Percentiles rank a stretch among this genome's conserved stretches.
phyloP scores from a whole-genome alignment of 1,140 invertebrate genomes.

The Drosophila arawakana region DNA sequence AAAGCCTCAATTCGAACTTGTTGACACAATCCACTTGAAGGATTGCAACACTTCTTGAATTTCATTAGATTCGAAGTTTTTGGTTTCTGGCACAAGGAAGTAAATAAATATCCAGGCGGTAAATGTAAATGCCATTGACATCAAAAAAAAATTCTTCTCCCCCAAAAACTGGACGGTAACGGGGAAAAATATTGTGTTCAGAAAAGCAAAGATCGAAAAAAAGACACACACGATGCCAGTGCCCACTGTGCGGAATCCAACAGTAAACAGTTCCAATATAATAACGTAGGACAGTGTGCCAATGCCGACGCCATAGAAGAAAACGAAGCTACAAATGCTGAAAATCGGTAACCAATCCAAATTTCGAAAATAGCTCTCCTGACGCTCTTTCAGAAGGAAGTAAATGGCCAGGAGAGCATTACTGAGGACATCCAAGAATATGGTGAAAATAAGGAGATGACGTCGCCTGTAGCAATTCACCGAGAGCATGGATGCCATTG shows the following conservation, averaged over 20 bases:
- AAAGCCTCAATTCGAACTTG: not conserved
- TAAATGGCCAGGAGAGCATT: constrained; percentile 7
- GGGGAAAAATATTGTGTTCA: not conserved
- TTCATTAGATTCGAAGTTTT: not conserved
- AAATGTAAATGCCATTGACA: constrained; percentile 86
- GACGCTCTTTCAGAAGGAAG: not conserved
- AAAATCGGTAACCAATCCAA: constrained; percentile 6
- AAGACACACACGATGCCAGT: not conserved
- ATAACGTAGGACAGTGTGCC: not conserved
- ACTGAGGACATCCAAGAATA: not conserved
- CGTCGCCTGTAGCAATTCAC: not conserved
- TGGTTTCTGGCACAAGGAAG: constrained; percentile 21
- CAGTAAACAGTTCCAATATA: not conserved
- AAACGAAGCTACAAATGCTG: not conserved
- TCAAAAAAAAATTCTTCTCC: constrained; percentile 61
- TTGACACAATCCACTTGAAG: not conserved
- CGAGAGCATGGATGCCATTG: not conserved
- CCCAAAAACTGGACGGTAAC: not conserved
- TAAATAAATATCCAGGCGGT: constrained; percentile 2
- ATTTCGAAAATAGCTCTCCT: not conserved
- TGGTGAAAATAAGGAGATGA: not conserved
- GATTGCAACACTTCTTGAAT: constrained; percentile 1
- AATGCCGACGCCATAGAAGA: constrained; percentile 7
- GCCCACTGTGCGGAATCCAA: not conserved
- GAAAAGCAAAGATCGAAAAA: not conserved